phyloP scores from a whole-genome alignment of 2,797 vertebrate genomes.

The Muscicapa striata region DNA sequence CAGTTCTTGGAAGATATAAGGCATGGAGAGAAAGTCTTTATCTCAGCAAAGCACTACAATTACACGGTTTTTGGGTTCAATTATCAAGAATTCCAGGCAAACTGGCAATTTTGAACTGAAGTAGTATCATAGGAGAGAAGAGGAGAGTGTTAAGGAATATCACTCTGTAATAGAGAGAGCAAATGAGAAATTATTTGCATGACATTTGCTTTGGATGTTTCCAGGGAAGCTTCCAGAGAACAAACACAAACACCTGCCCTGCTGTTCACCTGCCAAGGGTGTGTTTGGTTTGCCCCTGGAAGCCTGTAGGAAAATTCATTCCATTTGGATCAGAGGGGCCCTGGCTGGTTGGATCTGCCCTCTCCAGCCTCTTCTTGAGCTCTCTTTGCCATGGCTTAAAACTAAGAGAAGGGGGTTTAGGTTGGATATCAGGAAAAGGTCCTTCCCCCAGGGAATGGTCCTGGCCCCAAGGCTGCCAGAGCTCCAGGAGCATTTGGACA shows the following conservation, averaged over 20 bases:
- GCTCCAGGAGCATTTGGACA: fast-evolving
- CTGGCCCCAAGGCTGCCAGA: fast-evolving
- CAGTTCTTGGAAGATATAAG: background rate
- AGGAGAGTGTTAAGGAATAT: background rate
- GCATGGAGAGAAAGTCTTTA: background rate
- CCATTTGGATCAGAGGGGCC: background rate
- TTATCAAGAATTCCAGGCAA: background rate
- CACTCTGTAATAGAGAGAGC: background rate
- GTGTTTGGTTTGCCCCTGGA: background rate
- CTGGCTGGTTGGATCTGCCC: background rate
- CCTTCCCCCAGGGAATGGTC: background rate
- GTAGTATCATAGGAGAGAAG: background rate
- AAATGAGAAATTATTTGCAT: background rate
- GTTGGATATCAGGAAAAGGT: background rate
- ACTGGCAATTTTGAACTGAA: background rate
- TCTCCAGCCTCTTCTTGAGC: background rate
- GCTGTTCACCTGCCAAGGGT: background rate
- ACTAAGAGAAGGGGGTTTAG: background rate
- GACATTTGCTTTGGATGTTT: background rate
- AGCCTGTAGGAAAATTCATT: background rate
- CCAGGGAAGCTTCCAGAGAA: background rate
- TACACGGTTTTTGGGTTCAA: background rate
- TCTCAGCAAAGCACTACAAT: background rate
- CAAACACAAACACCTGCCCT: background rate
- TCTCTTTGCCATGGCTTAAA: fast-evolving